Conservation (phyloP, 2,113 vertebrate genomes). For the Hippocampus guttulatus region DNA sequence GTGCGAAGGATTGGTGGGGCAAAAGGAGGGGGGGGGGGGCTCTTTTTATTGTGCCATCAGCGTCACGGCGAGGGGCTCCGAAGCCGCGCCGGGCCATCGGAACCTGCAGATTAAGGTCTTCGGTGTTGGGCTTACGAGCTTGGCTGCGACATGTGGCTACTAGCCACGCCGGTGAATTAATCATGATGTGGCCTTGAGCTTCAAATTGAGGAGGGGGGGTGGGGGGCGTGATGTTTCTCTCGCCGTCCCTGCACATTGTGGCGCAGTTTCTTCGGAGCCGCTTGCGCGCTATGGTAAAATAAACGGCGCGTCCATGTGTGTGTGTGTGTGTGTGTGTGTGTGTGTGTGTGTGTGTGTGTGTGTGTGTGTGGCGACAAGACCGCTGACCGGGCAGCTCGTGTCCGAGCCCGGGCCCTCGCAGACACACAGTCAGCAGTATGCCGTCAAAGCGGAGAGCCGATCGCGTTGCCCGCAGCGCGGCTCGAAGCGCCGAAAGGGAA, state of each 20-base stretch:
- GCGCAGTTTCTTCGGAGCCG: slow-evolving; percentile 12
- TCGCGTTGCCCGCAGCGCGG: slow-evolving; percentile 28
- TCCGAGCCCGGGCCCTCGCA: slow-evolving; percentile 54
- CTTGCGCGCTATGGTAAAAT: slow-evolving; percentile 9
- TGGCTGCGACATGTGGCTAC: slow-evolving; percentile 45
- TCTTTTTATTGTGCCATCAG: too few relatives aligned
- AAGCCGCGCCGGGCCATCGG: slow-evolving; percentile 43
- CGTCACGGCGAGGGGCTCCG: slow-evolving; percentile 10
- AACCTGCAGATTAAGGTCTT: slow-evolving; percentile 54
- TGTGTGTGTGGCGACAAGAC: slow-evolving; percentile 40
- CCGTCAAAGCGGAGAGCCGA: slow-evolving; percentile 56
- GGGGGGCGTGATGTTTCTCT: background rate
- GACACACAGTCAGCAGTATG: slow-evolving; percentile 76
- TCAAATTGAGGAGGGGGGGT: background rate
- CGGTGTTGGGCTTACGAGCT: slow-evolving; percentile 16
- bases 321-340: slow-evolving; percentile 9
- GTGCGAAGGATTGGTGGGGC: slow-evolving; percentile 44
- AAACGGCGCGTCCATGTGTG: slow-evolving; percentile 6
- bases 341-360: background rate
- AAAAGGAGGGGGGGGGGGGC: too few relatives aligned
- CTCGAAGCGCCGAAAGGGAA: slow-evolving; percentile 42
- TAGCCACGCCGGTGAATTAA: slow-evolving; percentile 49
- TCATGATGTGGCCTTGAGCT: slow-evolving; percentile 33
- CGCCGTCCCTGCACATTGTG: background rate
- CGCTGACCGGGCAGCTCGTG: slow-evolving; percentile 66